Percentiles rank a stretch among this genome's conserved stretches.
These are phyloP conservation scores for Podilymbus podiceps DNA, from an alignment of 2,113 vertebrate genomes.

Conservation along the genomic window DNA sequence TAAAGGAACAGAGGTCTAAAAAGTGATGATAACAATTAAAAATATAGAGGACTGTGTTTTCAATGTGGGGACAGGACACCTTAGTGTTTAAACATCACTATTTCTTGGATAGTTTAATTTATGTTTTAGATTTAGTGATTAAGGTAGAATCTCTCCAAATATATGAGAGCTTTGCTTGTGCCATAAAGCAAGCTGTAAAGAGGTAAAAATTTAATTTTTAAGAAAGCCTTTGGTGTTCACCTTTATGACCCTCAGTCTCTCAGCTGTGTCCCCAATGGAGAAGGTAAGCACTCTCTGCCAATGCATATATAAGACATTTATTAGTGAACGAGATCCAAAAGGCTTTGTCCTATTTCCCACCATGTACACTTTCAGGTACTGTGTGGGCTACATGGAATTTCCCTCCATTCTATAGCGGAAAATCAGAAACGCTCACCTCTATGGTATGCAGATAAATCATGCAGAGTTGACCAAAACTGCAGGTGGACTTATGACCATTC, in stretches of 20 bases:
- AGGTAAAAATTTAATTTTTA: background rate
- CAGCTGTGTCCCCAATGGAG: background rate
- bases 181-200: background rate
- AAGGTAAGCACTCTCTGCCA: background rate
- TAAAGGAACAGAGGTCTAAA: background rate
- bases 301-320: background rate
- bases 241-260: background rate
- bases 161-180: background rate
- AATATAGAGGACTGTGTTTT: background rate
- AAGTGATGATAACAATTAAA: background rate
- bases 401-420: background rate
- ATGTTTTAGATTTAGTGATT: background rate
- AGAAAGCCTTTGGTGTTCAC: background rate
- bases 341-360: background rate
- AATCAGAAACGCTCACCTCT: conserved; percentile 4
- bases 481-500: conserved; percentile 19
- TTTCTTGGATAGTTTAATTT: background rate
- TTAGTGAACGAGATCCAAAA: background rate
- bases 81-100: background rate
- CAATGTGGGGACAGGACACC: background rate
- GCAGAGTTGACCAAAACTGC: background rate
- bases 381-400: background rate
- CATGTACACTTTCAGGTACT: background rate
- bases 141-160: background rate
- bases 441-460: conserved; percentile 14